Base-by-base conservation (phyloP, 2,113 vertebrate species). In the Oenanthe oenanthe region DNA sequence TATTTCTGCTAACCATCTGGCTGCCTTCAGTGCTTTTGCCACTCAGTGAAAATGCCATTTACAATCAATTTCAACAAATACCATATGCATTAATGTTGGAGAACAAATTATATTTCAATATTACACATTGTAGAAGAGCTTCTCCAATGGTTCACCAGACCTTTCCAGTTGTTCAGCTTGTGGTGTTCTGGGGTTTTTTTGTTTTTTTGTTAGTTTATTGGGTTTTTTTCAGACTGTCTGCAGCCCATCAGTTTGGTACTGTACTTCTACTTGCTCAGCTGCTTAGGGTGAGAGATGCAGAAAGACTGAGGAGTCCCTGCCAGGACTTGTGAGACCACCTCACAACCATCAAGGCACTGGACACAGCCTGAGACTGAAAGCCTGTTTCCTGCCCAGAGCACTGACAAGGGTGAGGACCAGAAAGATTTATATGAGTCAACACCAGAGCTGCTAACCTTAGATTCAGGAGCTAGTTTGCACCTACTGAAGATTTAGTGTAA, bases 61-160 rank as follows among this genome's bases (percentile, higher is more conserved):
- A 67, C 67, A 78, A 93, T 85, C 78, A 82, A 63, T 67, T 85
- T 91, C 77, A 80, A 86, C 83, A 95, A 95, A 88, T 75, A 74
- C 42, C 62, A 75, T 76, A 94, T 26, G 28, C 62, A 70, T 77
- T 82, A 77, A 26, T 32, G 34, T 66, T 38, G 54, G 28, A 62
- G 78, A 73, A 92, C 68, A 93, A 95, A 90, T 75, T 17, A 58
- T 85, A 83, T 93, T 91, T 79, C 62, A 89, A 32, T 61, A 67
- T 56, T 45, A 31, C 43, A 48, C 21, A 43, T 16, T 62, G 51
- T 75, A 75, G 31, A 88, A 47, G 32, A 78, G 17, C 43, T 90
- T 87, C 60, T 90, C 83, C 48, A 14, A 13, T 50, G 24, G 38
- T 92, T 53, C 34, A 74, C 13, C 25, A 65, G 71, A 65, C 22